A percentile compares a stretch with the other conserved stretches of the same genome.
These are phyloP conservation scores for Falcunculus frontatus DNA, from an alignment of 2,113 vertebrate genomes.

Conservation along the genomic window DNA sequence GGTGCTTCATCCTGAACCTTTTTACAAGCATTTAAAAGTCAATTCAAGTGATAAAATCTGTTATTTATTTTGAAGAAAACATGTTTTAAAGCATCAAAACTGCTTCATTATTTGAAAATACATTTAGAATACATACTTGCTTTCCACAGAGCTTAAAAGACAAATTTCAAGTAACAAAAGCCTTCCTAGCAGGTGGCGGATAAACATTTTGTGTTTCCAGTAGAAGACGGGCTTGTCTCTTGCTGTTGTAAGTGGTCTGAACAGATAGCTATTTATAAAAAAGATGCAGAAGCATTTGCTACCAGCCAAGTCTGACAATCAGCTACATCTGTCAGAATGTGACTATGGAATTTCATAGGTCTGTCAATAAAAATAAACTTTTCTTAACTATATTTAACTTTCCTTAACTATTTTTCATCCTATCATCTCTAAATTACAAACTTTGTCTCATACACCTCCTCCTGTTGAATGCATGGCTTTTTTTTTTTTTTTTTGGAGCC, in stretches of 20 bases:
- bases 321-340: constrained; percentile 1
- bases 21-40: constrained; percentile 46
- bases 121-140: background rate
- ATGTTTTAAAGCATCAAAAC: constrained; percentile 45
- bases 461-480: background rate
- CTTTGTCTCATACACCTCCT: background rate
- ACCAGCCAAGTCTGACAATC: background rate
- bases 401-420: background rate
- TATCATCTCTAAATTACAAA: background rate
- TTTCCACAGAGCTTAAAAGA: constrained; percentile 26
- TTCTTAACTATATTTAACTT: background rate
- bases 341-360: background rate
- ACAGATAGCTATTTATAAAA: constrained; percentile 42
- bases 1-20: background rate
- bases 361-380: constrained; percentile 11
- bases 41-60: constrained; percentile 48
- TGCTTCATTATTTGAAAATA: constrained; percentile 52
- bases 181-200: constrained; percentile 51
- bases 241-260: constrained; percentile 23
- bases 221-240: background rate
- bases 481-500: background rate
- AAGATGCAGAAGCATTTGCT: constrained; percentile 3
- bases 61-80: constrained; percentile 54
- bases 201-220: constrained; percentile 53
- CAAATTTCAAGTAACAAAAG: constrained; percentile 56